phyloP scores from a whole-genome alignment of 2,797 vertebrate species.

The Macropodus opercularis region DNA sequence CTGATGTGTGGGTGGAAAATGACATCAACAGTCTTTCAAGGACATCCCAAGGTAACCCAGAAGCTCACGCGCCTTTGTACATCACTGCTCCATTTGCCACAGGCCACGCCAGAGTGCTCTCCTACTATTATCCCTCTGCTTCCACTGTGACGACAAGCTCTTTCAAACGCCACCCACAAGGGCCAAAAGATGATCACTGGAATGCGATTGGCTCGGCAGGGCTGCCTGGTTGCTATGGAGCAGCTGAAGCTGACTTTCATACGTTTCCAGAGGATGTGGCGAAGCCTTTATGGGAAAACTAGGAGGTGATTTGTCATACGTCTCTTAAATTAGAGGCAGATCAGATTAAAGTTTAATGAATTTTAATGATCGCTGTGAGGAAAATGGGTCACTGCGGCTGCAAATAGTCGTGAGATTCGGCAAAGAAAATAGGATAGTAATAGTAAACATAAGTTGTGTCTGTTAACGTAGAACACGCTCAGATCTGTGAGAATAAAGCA shows the following conservation, averaged over 20 bases:
- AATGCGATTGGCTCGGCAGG: slow-evolving; percentile 55
- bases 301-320: slow-evolving; percentile 61
- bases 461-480: background rate
- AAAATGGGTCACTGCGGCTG: slow-evolving; percentile 60
- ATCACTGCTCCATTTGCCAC: slow-evolving; percentile 35
- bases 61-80: slow-evolving; percentile 29
- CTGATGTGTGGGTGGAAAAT: slow-evolving; percentile 37
- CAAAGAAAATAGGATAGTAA: slow-evolving; percentile 26
- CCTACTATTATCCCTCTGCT: slow-evolving; percentile 34
- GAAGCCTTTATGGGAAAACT: slow-evolving; percentile 33
- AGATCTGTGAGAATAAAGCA: background rate
- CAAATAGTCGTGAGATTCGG: slow-evolving; percentile 25
- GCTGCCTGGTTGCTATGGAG: slow-evolving; percentile 65
- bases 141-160: slow-evolving; percentile 32
- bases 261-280: slow-evolving; percentile 41
- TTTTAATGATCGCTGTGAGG: slow-evolving; percentile 55
- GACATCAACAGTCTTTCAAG: slow-evolving; percentile 51
- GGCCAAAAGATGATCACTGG: slow-evolving; percentile 46
- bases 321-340: slow-evolving; percentile 70
- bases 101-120: slow-evolving; percentile 30
- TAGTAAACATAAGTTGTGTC: slow-evolving; percentile 11
- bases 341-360: slow-evolving; percentile 70
- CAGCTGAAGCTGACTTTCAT: slow-evolving; percentile 15
- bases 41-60: slow-evolving; percentile 49
- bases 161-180: slow-evolving; percentile 53